Conservation (phyloP, 2,888 invertebrate genomes). For the Xestoiulus laeticollis region DNA sequence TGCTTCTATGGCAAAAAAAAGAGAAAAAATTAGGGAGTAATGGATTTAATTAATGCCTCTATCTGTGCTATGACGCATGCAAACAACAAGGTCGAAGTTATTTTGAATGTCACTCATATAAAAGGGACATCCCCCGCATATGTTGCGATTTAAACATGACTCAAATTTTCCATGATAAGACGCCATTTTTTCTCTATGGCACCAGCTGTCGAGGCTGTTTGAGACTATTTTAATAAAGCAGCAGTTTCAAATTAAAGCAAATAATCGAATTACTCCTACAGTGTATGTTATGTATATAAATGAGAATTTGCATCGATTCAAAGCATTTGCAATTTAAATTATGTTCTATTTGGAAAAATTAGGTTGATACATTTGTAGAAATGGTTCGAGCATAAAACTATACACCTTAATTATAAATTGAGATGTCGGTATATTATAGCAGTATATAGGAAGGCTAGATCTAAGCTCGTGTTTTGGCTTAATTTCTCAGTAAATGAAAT, state of each 20-base stretch:
- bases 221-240: neutral
- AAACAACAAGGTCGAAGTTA: neutral
- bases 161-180: neutral
- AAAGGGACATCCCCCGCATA: constrained; percentile 2
- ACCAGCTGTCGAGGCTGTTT: too few species aligned
- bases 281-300: too few species aligned
- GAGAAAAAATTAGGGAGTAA: neutral
- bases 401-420: neutral
- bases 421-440: neutral
- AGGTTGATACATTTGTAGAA: neutral
- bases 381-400: neutral
- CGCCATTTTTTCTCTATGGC: neutral
- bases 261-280: neutral
- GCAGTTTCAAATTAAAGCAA: neutral
- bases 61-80: neutral
- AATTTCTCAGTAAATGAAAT: neutral
- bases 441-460: too few species aligned
- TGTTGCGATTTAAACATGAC: neutral
- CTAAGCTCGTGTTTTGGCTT: neutral
- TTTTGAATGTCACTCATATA: neutral
- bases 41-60: neutral
- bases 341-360: neutral
- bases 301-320: neutral
- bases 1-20: neutral
- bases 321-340: neutral